Evolutionary conservation across 1,140 invertebrate species (phyloP), one percentile per base, ranked within the genome.

Genomic region (Nasonia giraulti): DNA sequence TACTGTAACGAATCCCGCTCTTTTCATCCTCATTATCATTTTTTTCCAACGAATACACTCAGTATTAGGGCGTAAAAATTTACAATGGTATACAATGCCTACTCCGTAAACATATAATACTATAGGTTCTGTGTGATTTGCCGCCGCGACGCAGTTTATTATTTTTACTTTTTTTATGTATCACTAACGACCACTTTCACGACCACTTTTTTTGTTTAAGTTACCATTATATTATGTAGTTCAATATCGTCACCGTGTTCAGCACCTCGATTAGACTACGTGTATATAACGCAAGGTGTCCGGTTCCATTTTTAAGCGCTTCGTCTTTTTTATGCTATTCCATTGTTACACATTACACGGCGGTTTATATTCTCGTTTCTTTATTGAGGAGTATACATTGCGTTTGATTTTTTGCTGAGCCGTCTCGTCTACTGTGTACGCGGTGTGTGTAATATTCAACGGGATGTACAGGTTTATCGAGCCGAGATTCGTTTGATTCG

Each of bases 61-160:
- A 91, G 88, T 91, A 91, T 82, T 71, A 88, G 87, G 87, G 84
- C 89, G 89, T 92, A 89, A 90, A 91, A 92, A 91, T 71, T 87
- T 87, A 87, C 71, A 82, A 74, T 87, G 89, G 88, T 88, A 80
- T 89, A 89, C 90, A 55, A 90, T 69, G 86, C 85, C 87, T 91
- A 91, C 87, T 89, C 89, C 90, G 87, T 92, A 90, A 91, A 91
- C 88, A 89, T 91, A 91, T 91, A 92, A 92, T 92, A 92, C 91
- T 92, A 91, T 91, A 90, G 90, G 88, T 91, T 90, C 89, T 90
- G 88, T 91, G 55, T 91, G 47, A 50, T 80, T 85, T 85, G 33
- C 83, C 47, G 84, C 83, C 83, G 88, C 81, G 86, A 89, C 85
- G 78, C 87, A 86, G 68, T 85, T 83, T 86, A 87, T 82, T 87